Base-by-base conservation (phyloP, 2,113 vertebrate species). In the Amazona guildingii region DNA sequence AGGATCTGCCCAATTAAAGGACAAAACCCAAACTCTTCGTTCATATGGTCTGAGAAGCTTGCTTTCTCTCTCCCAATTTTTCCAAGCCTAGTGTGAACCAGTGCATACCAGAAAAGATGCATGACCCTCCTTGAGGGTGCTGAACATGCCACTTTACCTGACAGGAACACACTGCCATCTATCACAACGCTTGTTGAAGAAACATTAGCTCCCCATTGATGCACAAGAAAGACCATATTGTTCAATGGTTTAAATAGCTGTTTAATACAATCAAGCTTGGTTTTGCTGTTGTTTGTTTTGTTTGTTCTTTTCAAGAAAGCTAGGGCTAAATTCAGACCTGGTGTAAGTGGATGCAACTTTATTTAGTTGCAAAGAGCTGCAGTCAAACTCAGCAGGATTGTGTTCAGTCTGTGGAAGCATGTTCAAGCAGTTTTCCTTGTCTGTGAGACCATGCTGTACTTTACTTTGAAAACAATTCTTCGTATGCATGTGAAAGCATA, bases 391-490 rank as follows among this genome's bases (percentile, higher is more conserved):
- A 90, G 62, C 35, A 44, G 64, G 76, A 48, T 29, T 75, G 28
- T 64, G 61, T 55, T 86, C 1, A 3, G 51, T 88, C 88, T 0
- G 1, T 88, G 52, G 74, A 92, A 92, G 44, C 18, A 20, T 84
- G 64, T 78, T 91, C 73, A 84, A 57, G 61, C 61, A 80, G 85
- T 41, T 93, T 93, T 49, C 48, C 43, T 94, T 75, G 33, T 78
- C 79, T 9, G 2, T 7, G 35, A 55, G 76, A 75, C 69, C 19
- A 17, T 33, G 29, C 27, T 86, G 90, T 94, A 92, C 94, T 96
- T 84, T 64, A 86, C 92, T 96, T 86, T 66, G 88, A 86, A 96
- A 96, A 92, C 76, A 93, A 86, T 82, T 93, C 69, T 90, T 88
- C 0, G 3, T 69, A 91, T 79, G 80, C 83, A 82, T 90, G 15